A percentile compares a stretch with the other conserved stretches of the same genome.
phyloP scores from a whole-genome alignment of 2,113 vertebrate species.

The Heterochromis multidens region DNA sequence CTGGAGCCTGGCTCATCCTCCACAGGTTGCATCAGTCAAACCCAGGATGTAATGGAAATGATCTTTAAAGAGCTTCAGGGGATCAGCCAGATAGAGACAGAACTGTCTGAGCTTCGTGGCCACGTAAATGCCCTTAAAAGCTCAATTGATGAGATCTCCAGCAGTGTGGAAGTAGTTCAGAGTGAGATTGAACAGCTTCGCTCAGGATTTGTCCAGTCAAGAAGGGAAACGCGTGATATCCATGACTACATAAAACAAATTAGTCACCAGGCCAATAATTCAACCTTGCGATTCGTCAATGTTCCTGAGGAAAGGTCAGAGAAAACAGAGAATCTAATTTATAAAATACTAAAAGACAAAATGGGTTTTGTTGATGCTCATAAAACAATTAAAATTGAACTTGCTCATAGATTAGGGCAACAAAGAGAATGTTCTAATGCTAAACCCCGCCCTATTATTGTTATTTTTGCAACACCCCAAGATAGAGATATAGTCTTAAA shows the following conservation, averaged over 20 bases:
- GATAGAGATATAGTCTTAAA: constrained; percentile 95
- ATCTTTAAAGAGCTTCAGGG: constrained; percentile 99
- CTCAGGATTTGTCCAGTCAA: constrained; percentile 93
- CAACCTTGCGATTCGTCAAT: constrained; percentile 90
- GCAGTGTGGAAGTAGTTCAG: constrained; percentile 97
- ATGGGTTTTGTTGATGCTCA: constrained; percentile 90
- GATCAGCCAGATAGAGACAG: constrained; percentile 97
- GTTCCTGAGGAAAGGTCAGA: constrained; percentile 92
- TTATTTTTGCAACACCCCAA: constrained; percentile 91
- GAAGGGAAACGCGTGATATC: constrained; percentile 94
- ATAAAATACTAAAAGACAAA: constrained; percentile 89
- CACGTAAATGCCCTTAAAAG: constrained; percentile 96
- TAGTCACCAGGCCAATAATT: constrained; percentile 88
- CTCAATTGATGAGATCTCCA: constrained; percentile 98
- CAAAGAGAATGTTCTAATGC: constrained; percentile 94
- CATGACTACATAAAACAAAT: constrained; percentile 98
- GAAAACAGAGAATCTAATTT: constrained; percentile 85
- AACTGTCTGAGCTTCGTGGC: constrained; percentile 92
- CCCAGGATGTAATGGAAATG: constrained; percentile 99
- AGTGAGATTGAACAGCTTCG: constrained; percentile 96
- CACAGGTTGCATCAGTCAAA: constrained; percentile 94
- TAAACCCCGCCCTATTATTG: constrained; percentile 94
- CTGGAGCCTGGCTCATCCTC: constrained; percentile 94
- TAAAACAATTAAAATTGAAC: constrained; percentile 89
- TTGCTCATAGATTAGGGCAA: constrained; percentile 92